A percentile compares a stretch with the other conserved stretches of the same genome.
These are phyloP conservation scores for Ptychoptera contaminata DNA, from an alignment of 2,888 invertebrate genomes.

Conservation along the genomic window DNA sequence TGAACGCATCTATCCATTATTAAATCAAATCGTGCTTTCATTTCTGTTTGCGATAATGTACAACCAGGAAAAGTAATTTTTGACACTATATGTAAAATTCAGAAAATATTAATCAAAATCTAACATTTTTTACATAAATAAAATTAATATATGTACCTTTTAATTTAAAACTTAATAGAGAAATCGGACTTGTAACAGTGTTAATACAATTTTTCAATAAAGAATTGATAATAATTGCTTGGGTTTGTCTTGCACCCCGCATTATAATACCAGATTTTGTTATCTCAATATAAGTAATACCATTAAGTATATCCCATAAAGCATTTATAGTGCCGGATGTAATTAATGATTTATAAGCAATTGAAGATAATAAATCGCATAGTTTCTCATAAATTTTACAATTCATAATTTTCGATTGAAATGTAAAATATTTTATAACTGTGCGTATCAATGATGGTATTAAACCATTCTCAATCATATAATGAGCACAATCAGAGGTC, in stretches of 20 bases:
- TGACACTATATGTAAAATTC: not conserved
- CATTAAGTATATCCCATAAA: conserved; percentile 29
- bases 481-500: conserved; percentile 20
- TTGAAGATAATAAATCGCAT: conserved; percentile 15
- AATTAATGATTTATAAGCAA: conserved; percentile 23
- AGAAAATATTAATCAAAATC: no score
- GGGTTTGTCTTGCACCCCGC: conserved; percentile 23
- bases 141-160: not conserved
- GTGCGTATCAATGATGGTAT: conserved; percentile 25
- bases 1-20: conserved; percentile 27
- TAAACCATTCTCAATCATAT: conserved; percentile 24
- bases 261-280: conserved; percentile 20
- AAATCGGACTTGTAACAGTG: not conserved
- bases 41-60: conserved; percentile 19
- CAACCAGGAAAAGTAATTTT: conserved; percentile 15
- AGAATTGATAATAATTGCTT: conserved; percentile 22
- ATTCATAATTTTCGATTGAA: no score
- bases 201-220: conserved; percentile 17
- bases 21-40: conserved; percentile 25
- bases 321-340: conserved; percentile 28
- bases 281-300: conserved; percentile 19
- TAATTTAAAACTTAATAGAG: conserved; percentile 8
- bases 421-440: conserved; percentile 17
- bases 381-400: no score
- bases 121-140: no score